Conservation (phyloP, 2,888 invertebrate genomes). For the Eudemis profundana region DNA sequence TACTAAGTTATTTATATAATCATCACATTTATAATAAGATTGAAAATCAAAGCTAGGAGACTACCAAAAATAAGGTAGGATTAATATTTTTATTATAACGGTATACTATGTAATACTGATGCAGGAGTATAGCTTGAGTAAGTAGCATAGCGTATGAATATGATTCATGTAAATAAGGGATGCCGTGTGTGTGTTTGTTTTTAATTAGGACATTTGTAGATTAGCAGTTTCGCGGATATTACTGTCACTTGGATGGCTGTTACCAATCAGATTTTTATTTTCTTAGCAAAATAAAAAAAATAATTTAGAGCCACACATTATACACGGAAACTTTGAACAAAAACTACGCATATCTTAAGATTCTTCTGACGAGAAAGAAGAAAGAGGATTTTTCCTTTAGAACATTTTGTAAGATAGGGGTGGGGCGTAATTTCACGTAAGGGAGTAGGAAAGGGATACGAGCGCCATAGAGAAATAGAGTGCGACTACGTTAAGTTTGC, state of each 20-base stretch:
- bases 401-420: no score
- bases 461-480: no score
- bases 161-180: conserved; percentile 61
- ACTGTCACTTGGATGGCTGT: conserved; percentile 16
- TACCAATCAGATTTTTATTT: background rate
- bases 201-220: conserved; percentile 28
- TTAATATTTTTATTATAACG: conserved; percentile 57
- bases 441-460: no score
- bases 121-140: conserved; percentile 62
- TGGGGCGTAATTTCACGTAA: no score
- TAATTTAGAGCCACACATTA: no score
- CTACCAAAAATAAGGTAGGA: conserved; percentile 76
- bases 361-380: no score
- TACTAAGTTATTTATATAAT: conserved; percentile 26
- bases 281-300: background rate
- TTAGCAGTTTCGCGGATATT: conserved; percentile 23
- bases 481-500: no score
- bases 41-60: conserved; percentile 68
- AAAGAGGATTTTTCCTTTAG: no score
- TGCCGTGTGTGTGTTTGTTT: conserved; percentile 44
- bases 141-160: conserved; percentile 63
- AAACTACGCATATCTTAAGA: background rate
- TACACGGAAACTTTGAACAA: no score
- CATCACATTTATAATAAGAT: conserved; percentile 36
- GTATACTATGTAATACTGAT: conserved; percentile 66